Evolutionary conservation across 30 jellyfish, hydroid and myxozoan genomes (phyloP).

Genomic region (Pseudorhiza aurosa): DNA sequence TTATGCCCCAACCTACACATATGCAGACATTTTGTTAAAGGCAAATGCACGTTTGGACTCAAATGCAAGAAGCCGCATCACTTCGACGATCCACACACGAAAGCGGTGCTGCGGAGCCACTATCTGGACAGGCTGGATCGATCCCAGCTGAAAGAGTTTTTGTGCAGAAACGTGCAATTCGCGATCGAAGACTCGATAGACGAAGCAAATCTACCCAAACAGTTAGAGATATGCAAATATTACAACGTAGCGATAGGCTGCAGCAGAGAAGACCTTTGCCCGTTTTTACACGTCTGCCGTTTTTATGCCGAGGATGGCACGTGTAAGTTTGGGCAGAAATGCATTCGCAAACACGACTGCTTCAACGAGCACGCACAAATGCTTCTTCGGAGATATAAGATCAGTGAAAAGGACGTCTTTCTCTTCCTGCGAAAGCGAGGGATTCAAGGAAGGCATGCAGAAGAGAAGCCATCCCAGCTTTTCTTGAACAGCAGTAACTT

Average conservation of each 20-base stretch:
- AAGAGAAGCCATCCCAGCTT: neutral
- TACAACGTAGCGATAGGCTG: conserved; percentile 96
- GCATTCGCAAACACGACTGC: conserved; percentile 88
- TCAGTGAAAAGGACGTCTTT: conserved; percentile 40
- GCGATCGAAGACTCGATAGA: conserved; percentile 71
- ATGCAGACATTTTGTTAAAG: conserved; percentile 91
- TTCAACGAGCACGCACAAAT: conserved; percentile 59
- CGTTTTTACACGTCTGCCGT: conserved; percentile 89
- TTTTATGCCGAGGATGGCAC: conserved; percentile 88
- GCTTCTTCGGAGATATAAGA: conserved; percentile 60
- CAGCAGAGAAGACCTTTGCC: conserved; percentile 84
- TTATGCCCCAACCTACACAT: conserved; percentile 82
- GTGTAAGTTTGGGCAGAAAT: conserved; percentile 90
- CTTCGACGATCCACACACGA: conserved; percentile 72
- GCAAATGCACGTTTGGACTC: conserved; percentile 93
- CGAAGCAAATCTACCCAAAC: conserved; percentile 75
- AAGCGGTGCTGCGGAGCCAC: conserved; percentile 52
- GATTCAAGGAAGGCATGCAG: neutral
- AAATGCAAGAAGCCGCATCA: conserved; percentile 97
- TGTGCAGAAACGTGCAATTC: conserved; percentile 93
- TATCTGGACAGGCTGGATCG: conserved; percentile 64
- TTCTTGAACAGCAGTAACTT: neutral
- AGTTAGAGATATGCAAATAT: conserved; percentile 87
- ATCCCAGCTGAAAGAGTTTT: conserved; percentile 64
- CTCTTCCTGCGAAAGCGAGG: conserved; percentile 13